Evolutionary conservation across 1,140 invertebrate species (phyloP), one percentile per base, ranked within the genome.

Genomic region (Trichoplusia ni): DNA sequence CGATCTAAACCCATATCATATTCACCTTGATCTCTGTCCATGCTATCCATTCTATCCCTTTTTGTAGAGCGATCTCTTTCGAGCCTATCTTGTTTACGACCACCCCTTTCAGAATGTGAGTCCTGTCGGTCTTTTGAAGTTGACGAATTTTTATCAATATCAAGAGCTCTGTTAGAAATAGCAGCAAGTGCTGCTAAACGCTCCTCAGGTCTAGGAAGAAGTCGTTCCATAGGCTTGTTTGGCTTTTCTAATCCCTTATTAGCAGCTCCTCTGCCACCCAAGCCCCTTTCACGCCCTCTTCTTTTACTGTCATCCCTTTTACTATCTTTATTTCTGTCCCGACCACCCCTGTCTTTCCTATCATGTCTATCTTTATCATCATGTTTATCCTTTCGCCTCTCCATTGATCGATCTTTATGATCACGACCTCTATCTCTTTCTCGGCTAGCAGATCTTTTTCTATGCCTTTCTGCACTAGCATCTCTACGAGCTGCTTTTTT

Each of bases 321-420:
- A 44, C 56, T 74, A 58, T 91, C 90, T 73, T 90, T 90, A 64
- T 92, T 82, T 60, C 94, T 88, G 66, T 94, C 93, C 3, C 93
- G 85, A 59, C 94, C 93, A 60, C 94, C 93, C 54, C 93, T 89
- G 91, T 81, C 94, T 90, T 70, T 93, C 25, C 93, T 87, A 5
- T 92, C 91, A 64, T 92, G 83, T 42, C 90, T 81, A 40, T 91
- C 90, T 76, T 91, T 91, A 19, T 91, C 90, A 64, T 91, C 89
- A 68, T 91, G 87, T 72, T 90, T 91, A 63, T 91, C 90, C 79
- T 91, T 91, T 59, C 90, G 81, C 69, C 84, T 84, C 69, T 91
- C 90, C 59, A 90, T 67, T 19, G 90, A 91, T 54, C 88, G 83
- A 47, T 91, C 89, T 79, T 90, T 91, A 65, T 89, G 83, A 67